Evolutionary conservation across 64 coral and sea anemone genomes (phyloP).

Genomic region (Orbicella faveolata): DNA sequence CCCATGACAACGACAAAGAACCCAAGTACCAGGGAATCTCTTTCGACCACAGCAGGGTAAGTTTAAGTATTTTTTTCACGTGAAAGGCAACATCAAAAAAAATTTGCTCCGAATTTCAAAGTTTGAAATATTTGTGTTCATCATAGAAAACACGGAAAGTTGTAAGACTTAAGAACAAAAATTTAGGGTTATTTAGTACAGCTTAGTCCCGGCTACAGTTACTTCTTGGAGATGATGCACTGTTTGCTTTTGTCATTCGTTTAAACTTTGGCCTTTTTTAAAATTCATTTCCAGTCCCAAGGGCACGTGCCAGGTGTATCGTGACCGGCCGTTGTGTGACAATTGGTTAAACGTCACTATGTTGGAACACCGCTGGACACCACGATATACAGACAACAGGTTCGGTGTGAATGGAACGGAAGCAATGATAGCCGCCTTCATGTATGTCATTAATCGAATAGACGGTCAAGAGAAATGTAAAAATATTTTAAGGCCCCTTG

Average conservation of each 20-base stretch:
- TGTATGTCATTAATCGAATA: slow-evolving; percentile 48
- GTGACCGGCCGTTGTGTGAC: slow-evolving; percentile 18
- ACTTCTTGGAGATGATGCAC: too few relatives aligned
- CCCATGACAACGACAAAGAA: not conserved
- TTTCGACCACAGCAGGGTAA: slow-evolving; percentile 9
- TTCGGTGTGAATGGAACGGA: slow-evolving; percentile 70
- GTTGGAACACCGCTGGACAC: slow-evolving; percentile 28
- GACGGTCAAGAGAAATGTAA: slow-evolving; percentile 53
- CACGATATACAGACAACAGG: slow-evolving; percentile 53
- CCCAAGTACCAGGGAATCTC: not conserved
- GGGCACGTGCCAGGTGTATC: slow-evolving; percentile 55
- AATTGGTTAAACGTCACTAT: slow-evolving; percentile 46
- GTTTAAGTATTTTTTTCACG: not conserved
- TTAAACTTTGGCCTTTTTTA: not conserved
- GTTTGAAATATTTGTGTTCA: not conserved
- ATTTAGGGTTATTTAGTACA: too few relatives aligned
- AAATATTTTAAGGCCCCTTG: slow-evolving; percentile 34
- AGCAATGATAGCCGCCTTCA: slow-evolving; percentile 1
- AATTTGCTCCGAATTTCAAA: not conserved
- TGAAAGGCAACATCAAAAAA: too few relatives aligned
- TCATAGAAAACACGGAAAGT: not conserved
- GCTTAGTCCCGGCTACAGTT: too few relatives aligned
- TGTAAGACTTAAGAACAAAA: too few relatives aligned
- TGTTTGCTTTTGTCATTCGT: too few relatives aligned
- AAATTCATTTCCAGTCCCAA: not conserved